Conservation (phyloP, 2,888 invertebrate genomes). For the Apocheima hispidaria region DNA sequence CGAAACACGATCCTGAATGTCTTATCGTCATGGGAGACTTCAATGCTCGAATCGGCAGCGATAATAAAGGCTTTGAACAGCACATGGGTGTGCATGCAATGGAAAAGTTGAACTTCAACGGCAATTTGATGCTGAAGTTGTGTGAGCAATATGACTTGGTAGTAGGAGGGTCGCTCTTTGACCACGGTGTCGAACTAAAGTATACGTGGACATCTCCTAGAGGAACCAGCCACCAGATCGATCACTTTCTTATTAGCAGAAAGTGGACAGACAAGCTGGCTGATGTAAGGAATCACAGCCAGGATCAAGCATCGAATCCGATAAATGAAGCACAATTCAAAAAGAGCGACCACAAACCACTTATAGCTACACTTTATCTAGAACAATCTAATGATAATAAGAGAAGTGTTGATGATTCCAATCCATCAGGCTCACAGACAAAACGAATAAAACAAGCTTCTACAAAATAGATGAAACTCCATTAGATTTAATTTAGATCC, state of each 20-base stretch:
- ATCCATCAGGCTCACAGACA: not conserved
- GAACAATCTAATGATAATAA: not conserved
- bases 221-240: not conserved
- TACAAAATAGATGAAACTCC: too few relatives aligned
- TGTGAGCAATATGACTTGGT: not conserved
- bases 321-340: not conserved
- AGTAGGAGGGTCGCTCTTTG: not conserved
- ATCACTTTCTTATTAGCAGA: not conserved
- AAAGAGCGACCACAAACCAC: not conserved
- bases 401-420: not conserved
- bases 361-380: not conserved
- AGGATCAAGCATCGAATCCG: not conserved
- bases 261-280: not conserved
- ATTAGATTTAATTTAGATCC: too few relatives aligned
- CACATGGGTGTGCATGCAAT: not conserved
- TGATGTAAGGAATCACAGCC: not conserved
- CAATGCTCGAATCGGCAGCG: not conserved
- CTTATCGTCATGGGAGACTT: conserved; percentile 4
- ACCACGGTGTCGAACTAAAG: not conserved
- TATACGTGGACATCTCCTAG: not conserved
- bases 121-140: not conserved
- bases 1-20: not conserved
- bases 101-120: not conserved
- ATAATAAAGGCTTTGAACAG: not conserved
- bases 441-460: not conserved